Evolutionary conservation across 1,140 invertebrate species (phyloP).

Genomic region (Platorchestia sp.): DNA sequence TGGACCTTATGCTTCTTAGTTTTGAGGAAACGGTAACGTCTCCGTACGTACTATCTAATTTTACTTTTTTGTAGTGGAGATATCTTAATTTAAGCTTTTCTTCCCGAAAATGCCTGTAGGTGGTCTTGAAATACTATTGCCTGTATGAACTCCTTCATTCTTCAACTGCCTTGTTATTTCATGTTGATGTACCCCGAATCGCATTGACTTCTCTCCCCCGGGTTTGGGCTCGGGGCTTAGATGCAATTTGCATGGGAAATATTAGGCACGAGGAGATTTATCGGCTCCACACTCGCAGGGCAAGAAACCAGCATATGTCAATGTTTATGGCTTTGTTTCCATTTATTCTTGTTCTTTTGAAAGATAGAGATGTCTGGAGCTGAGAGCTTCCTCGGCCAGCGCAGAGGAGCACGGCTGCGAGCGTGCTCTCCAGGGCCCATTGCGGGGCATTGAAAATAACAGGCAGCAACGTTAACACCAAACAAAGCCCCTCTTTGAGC

Average conservation of each 20-base stretch:
- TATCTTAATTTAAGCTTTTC: background rate
- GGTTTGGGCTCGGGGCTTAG: background rate
- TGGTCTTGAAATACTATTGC: background rate
- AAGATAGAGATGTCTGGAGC: conserved; percentile 14
- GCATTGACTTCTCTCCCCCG: background rate
- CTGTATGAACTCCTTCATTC: background rate
- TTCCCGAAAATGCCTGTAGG: background rate
- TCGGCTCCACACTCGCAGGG: background rate
- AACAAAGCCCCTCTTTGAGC: conserved; percentile 36
- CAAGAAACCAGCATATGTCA: background rate
- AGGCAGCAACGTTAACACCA: conserved; percentile 37
- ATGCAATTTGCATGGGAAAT: conserved; percentile 25
- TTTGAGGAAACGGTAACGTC: background rate
- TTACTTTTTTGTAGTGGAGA: background rate
- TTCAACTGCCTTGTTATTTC: background rate
- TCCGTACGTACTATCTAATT: background rate
- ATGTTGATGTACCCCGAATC: background rate
- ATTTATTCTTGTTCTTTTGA: conserved; percentile 7
- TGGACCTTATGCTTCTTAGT: background rate
- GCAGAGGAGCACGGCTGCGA: background rate
- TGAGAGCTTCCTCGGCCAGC: background rate
- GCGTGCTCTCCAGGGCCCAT: background rate
- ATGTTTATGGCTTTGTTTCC: background rate
- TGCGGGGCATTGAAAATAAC: conserved; percentile 6
- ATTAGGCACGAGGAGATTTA: background rate